Percentiles rank a stretch among this genome's conserved stretches.
Conservation (phyloP, 2,888 invertebrate genomes). For the Drosophila pseudotakahashii region DNA sequence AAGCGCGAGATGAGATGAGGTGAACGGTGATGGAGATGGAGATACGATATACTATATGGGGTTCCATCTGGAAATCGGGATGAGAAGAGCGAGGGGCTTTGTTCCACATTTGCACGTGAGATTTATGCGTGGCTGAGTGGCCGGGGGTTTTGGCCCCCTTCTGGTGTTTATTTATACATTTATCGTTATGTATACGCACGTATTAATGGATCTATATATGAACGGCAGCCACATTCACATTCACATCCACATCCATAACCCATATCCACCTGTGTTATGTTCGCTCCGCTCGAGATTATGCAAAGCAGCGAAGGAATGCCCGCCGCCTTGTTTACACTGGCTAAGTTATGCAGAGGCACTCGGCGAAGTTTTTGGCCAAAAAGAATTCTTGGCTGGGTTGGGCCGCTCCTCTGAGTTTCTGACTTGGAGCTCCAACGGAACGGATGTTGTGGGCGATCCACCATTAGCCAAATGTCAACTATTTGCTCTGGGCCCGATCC, state of each 20-base stretch:
- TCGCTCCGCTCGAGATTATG: conserved; percentile 46
- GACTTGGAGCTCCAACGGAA: conserved; percentile 10
- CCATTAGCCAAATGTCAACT: conserved; percentile 66
- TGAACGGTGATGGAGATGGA: neutral
- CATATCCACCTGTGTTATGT: conserved; percentile 56
- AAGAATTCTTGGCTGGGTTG: conserved; percentile 59
- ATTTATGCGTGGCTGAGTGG: conserved; percentile 67
- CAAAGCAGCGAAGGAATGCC: conserved; percentile 42
- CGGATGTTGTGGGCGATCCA: conserved; percentile 74
- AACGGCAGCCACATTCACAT: conserved; percentile 10
- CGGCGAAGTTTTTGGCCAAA: conserved; percentile 31
- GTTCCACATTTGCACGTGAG: conserved; percentile 74
- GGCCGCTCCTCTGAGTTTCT: conserved; percentile 34
- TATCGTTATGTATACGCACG: conserved; percentile 50
- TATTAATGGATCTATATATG: conserved; percentile 28
- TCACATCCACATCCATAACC: conserved; percentile 44
- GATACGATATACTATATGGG: conserved; percentile 7
- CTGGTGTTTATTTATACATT: conserved; percentile 68
- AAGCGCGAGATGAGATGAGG: conserved; percentile 33
- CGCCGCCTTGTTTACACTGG: conserved; percentile 40
- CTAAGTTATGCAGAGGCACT: conserved; percentile 32
- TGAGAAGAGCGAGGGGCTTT: conserved; percentile 37
- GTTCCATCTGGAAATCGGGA: conserved; percentile 35
- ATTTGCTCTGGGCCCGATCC: conserved; percentile 43
- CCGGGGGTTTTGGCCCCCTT: conserved; percentile 24